Evolutionary conservation across 2,113 vertebrate genomes (phyloP), one percentile per base, ranked within the genome.

Genomic region (Stictonetta naevosa): DNA sequence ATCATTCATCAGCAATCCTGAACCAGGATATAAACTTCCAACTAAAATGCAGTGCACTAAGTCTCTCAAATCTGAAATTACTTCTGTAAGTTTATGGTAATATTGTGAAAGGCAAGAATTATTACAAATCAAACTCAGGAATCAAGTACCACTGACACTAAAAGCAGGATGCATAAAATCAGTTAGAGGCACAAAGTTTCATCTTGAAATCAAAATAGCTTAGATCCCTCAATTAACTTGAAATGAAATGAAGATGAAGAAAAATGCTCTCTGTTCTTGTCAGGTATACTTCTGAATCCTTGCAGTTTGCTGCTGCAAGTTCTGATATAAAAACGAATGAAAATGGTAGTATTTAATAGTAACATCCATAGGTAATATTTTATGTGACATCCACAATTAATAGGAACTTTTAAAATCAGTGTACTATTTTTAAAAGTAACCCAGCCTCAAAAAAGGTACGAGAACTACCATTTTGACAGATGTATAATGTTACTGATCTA

Each of bases 401-500:
- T 10, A 92, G 89, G 95, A 97, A 95, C 62, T 84, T 94, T 95
- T 92, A 62, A 90, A 97, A 97, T 94, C 56, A 83, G 46, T 92
- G 75, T 58, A 42, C 9, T 14, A 88, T 95, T 97, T 95, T 20
- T 40, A 92, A 90, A 92, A 96, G 94, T 44, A 93, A 83, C 15
- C 67, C 64, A 56, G n/a, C 60, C 80, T 81, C 46, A 44, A 72
- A 88, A 76, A 60, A 38, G 95, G 95, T 96, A 96, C 80, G 76
- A 83, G 91, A 93, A 83, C 60, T 71, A 91, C n/a, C 50, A 78
- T 56, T 92, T 91, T 90, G 80, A 91, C 78, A 89, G 67, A 67
- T 48, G 48, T 44, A 69, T 81, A 85, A 73, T 88, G 92, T 82
- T 92, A 93, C 79, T 83, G 74, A 94, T 89, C 64, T 89, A 94